Base-by-base conservation (phyloP, 2,113 vertebrate species). In the Morone saxatilis region DNA sequence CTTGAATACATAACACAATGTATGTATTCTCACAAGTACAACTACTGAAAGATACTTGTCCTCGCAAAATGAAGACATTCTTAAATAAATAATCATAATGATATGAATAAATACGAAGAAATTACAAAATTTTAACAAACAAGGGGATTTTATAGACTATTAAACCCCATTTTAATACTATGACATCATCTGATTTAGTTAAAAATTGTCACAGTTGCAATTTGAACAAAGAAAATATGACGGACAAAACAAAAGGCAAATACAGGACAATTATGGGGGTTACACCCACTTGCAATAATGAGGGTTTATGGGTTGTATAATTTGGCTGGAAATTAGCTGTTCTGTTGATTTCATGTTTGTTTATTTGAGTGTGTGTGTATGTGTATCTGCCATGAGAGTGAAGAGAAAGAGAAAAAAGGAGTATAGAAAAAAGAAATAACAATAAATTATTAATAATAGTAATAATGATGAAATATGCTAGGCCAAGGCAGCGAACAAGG, bases 391-490 rank as follows among this genome's bases (percentile, higher is more conserved):
- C 3, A 19, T 31, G 1, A 19, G 17, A 48, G 25, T 20, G 25
- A n/a, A 9, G 6, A 50, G 12, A 38, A n/a, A 5, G n/a, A 0
- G n/a, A 47, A 40, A 40, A 22, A 43, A 5, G 8, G 4, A 8
- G 60, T 20, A 13, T 11, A 11, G n/a, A 40, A 41, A 78, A 9
- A 53, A 51, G 8, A 40, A 17, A 65, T 53, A 5, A 9, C 43
- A 71, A 80, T 71, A 63, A 54, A 63, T 47, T 63, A 63, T 71
- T 80, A 17, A 63, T 63, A 53, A 66, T 31, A 20, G n/a, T n/a
- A 66, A 67, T 66, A 14, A 56, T 66, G 62, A 76, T 76, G 20
- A 43, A 65, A 65, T 54, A 70, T 40, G 36, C 7, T 4, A 13
- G 16, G 16, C 36, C n/a, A 53, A 53, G 17, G 56, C 31, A 51